Evolutionary conservation across 2,888 invertebrate species (phyloP).

Genomic region (Ichneumon xanthorius): DNA sequence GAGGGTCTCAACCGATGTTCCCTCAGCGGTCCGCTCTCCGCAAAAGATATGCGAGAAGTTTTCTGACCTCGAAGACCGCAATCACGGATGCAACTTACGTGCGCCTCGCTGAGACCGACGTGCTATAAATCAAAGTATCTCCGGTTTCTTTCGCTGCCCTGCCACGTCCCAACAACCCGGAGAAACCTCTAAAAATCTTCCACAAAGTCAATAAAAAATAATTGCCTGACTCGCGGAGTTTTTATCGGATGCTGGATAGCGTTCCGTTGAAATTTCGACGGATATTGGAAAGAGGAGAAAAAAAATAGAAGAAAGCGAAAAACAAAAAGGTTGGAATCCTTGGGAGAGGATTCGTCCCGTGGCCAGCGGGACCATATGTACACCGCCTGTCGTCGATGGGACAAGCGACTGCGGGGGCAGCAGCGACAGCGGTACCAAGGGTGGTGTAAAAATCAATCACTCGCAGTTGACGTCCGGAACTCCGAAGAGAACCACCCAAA

Average conservation of each 20-base stretch:
- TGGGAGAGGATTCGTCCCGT: constrained; percentile 37
- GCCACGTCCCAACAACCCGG: neutral
- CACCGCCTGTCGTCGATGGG: constrained; percentile 46
- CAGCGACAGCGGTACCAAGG: constrained; percentile 63
- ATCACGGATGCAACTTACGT: constrained; percentile 67
- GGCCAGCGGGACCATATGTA: constrained; percentile 41
- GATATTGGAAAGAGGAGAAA: constrained; percentile 71
- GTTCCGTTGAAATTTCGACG: constrained; percentile 58
- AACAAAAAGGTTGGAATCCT: neutral
- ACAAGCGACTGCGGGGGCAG: constrained; percentile 70
- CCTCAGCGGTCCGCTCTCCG: constrained; percentile 13
- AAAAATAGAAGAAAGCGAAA: constrained; percentile 21
- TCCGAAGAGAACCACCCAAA: constrained; percentile 67
- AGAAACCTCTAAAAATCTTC: constrained; percentile 44
- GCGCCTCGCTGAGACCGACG: constrained; percentile 55
- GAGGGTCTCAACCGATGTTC: constrained; percentile 22
- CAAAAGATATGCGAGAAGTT: constrained; percentile 62
- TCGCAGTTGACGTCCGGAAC: constrained; percentile 77
- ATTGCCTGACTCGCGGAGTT: constrained; percentile 29
- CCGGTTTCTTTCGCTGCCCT: constrained; percentile 13
- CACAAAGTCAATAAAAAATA: constrained; percentile 57
- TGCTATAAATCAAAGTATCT: constrained; percentile 66
- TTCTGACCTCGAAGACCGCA: constrained; percentile 65
- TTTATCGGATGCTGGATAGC: constrained; percentile 12
- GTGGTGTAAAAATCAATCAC: constrained; percentile 81